Percentiles rank a stretch among this genome's conserved stretches.
These are phyloP conservation scores for Lacerta bilineata DNA, from an alignment of 2,797 vertebrate species.

Conservation along the genomic window DNA sequence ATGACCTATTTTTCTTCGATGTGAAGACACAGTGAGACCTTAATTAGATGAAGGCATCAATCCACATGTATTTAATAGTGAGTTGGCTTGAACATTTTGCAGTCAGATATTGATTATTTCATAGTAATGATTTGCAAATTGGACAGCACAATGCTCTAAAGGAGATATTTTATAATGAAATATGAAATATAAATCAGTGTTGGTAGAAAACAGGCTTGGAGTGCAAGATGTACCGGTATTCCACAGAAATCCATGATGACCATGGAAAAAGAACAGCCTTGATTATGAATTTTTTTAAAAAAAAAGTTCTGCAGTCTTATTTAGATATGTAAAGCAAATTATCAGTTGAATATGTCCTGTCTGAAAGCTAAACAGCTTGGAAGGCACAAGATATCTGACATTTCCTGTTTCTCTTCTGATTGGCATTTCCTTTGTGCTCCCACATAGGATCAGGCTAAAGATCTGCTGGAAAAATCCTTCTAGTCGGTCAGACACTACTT, in stretches of 20 bases:
- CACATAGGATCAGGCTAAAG: neutral
- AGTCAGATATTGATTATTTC: neutral
- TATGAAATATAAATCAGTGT: conserved; percentile 22
- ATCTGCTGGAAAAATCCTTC: neutral
- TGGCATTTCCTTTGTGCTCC: neutral
- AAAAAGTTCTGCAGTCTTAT: neutral
- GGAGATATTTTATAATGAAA: conserved; percentile 25
- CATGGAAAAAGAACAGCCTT: neutral
- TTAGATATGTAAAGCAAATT: conserved; percentile 1
- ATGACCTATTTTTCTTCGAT: neutral
- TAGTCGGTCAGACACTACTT: neutral
- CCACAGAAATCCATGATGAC: neutral
- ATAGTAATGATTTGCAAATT: conserved; percentile 15
- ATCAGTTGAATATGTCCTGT: neutral
- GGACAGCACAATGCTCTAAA: neutral
- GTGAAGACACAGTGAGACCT: neutral
- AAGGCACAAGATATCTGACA: neutral
- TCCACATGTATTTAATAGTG: conserved; percentile 10
- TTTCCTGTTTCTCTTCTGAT: neutral
- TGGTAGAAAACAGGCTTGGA: conserved; percentile 2
- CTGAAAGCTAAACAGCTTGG: neutral
- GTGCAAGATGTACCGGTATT: too few relatives aligned
- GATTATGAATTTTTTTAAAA: neutral
- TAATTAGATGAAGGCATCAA: conserved; percentile 14
- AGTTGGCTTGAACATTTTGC: neutral